Conservation (phyloP, 2,888 invertebrate species). For the Heliconius ethilla region DNA sequence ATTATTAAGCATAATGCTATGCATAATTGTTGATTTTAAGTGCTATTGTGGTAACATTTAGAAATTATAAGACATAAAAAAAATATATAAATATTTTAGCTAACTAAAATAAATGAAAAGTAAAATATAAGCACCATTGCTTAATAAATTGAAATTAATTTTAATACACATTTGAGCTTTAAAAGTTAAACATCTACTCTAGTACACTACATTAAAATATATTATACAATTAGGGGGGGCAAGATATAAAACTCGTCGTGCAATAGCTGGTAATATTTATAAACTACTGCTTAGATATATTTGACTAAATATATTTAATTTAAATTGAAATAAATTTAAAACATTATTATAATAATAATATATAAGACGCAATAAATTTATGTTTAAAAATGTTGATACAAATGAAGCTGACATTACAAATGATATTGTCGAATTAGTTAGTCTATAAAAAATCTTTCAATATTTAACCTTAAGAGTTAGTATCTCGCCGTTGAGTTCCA, state of each 20-base stretch:
- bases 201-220: conserved; percentile 22
- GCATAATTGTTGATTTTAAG: background rate
- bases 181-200: conserved; percentile 47
- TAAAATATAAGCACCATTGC: conserved; percentile 23
- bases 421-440: background rate
- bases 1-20: background rate
- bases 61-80: background rate
- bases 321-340: background rate
- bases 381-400: background rate
- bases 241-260: conserved; percentile 69
- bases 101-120: conserved; percentile 6
- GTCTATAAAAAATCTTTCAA: background rate
- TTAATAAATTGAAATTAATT: conserved; percentile 6
- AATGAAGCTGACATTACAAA: background rate
- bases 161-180: conserved; percentile 38
- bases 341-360: background rate
- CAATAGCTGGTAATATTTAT: conserved; percentile 64
- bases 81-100: conserved; percentile 8
- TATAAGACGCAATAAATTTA: background rate
- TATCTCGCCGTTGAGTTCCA: too few relatives aligned
- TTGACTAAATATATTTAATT: background rate
- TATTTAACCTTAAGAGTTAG: too few relatives aligned
- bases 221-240: conserved; percentile 50
- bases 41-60: conserved; percentile 17
- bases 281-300: conserved; percentile 26